Evolutionary conservation across 2,888 invertebrate species (phyloP), one percentile per base, ranked within the genome.

Genomic region (Falcaria lacertinaria): DNA sequence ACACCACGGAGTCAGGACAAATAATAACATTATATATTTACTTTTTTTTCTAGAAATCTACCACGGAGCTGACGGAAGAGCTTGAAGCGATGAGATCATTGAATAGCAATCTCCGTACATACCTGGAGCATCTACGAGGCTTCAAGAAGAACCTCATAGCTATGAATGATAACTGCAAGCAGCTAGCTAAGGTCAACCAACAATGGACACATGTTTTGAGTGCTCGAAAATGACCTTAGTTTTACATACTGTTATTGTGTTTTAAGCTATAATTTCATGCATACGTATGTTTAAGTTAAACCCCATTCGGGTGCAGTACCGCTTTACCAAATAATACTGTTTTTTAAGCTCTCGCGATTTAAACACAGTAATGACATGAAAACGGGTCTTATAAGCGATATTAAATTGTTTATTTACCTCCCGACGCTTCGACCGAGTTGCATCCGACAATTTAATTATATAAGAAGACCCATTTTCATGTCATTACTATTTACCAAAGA

Each of bases 101-200:
- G 50, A 85, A 82, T 42, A 73, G 50, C 19, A 72, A 73, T 33
- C 62, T 89, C 1, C 58, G 57, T 34, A 59, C 65, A 0, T 83
- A 82, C 42, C 47, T 89, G 13, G 74, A 78, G 3, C 66, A 77
- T 43, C 47, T 89, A 0, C 54, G 64, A 14, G 41, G 42, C 0
- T 80, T 81, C 32, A 80, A 75, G 43, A 74, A 65, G 11, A 78
- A 76, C 36, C 42, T 89, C 1, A 36, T 52, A 0, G 46, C 55
- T 1, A 61, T 84, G 39, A 71, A 80, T 6, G 57, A 65, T 0
- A 89, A 85, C 41, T 77, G 64, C 13, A 64, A 64, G 13, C 64
- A 81, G 14, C 57, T 90, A 0, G 58, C 47, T 0, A 78, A 80
- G 59, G 72, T 84, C 0, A 88, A 89, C 33, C 48, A 50, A 0